A percentile compares a stretch with the other conserved stretches of the same genome.
These are phyloP conservation scores for Aurelia sp. DNA, from an alignment of 30 jellyfish, hydroid and myxozoan species.

Conservation along the genomic window DNA sequence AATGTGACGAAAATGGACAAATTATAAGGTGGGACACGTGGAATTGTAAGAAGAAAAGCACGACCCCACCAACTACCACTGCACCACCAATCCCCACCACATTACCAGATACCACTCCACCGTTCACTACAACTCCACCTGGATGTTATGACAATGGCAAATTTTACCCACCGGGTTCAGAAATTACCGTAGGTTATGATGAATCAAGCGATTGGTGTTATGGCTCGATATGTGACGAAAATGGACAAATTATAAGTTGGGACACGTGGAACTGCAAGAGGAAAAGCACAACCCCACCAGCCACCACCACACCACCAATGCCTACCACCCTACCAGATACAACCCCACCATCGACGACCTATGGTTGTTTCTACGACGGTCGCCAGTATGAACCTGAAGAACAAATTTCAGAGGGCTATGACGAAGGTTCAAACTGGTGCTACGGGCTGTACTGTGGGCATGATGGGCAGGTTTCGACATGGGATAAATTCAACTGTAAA, in stretches of 20 bases:
- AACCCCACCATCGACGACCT: neutral
- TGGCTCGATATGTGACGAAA: constrained; percentile 27
- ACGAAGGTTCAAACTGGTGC: too few species aligned
- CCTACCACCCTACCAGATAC: constrained; percentile 6
- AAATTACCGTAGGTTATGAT: constrained; percentile 23
- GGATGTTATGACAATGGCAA: constrained; percentile 32
- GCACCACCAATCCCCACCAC: neutral
- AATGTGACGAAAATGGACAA: constrained; percentile 22
- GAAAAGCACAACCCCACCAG: neutral
- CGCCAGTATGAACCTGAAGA: too few species aligned
- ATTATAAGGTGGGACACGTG: constrained; percentile 34
- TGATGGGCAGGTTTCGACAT: too few species aligned
- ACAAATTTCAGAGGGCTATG: too few species aligned
- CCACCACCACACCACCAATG: neutral
- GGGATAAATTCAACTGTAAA: too few species aligned
- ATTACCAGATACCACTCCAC: neutral
- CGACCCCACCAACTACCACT: constrained; percentile 27
- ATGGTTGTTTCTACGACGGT: too few species aligned
- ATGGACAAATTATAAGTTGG: constrained; percentile 41
- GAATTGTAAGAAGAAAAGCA: constrained; percentile 18
- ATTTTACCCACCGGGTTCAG: constrained; percentile 12
- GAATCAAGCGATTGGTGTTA: constrained; percentile 39
- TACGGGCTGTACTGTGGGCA: too few species aligned
- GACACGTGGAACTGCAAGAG: constrained; percentile 33
- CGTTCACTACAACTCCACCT: neutral